Conservation (phyloP, 1,140 invertebrate genomes). For the Hyles vespertilio region DNA sequence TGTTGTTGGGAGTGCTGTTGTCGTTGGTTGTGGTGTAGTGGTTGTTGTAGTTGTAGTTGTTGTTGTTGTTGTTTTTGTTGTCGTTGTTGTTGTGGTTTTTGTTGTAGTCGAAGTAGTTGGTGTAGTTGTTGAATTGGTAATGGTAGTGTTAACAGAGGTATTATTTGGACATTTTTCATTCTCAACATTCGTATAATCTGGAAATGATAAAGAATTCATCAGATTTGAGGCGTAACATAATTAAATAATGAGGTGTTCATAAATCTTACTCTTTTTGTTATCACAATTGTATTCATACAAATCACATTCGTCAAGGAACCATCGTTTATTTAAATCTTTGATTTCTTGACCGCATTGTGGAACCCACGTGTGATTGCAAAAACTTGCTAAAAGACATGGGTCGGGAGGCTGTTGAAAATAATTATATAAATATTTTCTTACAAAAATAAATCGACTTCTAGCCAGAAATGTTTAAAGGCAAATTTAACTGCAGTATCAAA, state of each 20-base stretch:
- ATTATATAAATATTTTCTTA: no score
- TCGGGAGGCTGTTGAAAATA: conserved; percentile 28
- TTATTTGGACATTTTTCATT: background rate
- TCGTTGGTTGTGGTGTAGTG: background rate
- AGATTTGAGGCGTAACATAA: no score
- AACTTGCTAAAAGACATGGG: conserved; percentile 31
- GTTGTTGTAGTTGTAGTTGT: conserved; percentile 5
- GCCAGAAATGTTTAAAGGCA: no score
- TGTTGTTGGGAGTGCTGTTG: conserved; percentile 9
- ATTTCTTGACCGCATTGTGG: conserved; percentile 33
- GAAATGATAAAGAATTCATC: background rate
- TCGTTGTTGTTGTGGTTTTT: conserved; percentile 8
- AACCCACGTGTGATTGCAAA: conserved; percentile 48
- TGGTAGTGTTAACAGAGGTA: conserved; percentile 8
- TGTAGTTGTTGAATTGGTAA: conserved; percentile 12
- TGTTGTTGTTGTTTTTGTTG: background rate
- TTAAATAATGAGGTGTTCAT: background rate
- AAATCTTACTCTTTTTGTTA: conserved; percentile 28
- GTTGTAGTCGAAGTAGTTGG: conserved; percentile 7
- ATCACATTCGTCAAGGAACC: conserved; percentile 49
- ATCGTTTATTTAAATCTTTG: conserved; percentile 12
- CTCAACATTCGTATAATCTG: conserved; percentile 1
- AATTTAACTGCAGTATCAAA: no score
- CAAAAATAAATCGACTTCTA: no score
- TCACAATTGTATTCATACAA: conserved; percentile 50